These are phyloP conservation scores for Drosophila tani DNA, from an alignment of 1,140 invertebrate genomes.

Conservation along the genomic window DNA sequence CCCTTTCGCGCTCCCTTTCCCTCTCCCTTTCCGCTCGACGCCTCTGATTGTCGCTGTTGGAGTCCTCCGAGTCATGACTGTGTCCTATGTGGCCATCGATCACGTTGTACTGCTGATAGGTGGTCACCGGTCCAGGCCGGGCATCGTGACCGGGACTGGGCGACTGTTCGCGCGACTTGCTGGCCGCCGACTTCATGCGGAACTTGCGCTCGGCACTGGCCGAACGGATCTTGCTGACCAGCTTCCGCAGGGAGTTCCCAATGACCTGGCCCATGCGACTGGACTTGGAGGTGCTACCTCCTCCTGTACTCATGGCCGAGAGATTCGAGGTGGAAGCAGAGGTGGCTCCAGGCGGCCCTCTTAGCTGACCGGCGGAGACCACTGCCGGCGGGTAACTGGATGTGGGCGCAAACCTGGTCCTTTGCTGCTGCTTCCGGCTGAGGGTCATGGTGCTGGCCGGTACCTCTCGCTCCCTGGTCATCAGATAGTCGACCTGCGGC, in stretches of 20 bases:
- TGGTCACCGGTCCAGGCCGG: conserved; percentile 74
- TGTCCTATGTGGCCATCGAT: conserved; percentile 86
- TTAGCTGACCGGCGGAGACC: conserved; percentile 46
- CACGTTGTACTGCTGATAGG: conserved; percentile 88
- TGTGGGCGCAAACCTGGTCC: conserved; percentile 89
- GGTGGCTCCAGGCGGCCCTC: conserved; percentile 38
- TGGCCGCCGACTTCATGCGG: conserved; percentile 85
- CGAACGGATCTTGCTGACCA: conserved; percentile 91
- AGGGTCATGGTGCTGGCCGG: conserved; percentile 73
- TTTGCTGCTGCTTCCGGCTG: conserved; percentile 88
- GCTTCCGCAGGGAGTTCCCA: conserved; percentile 90
- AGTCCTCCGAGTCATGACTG: conserved; percentile 72
- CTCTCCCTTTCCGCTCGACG: conserved; percentile 5
- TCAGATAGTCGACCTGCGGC: conserved; percentile 72
- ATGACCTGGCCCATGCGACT: conserved; percentile 86
- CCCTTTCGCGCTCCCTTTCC: conserved; percentile 11
- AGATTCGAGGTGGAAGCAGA: conserved; percentile 69
- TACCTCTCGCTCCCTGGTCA: conserved; percentile 14
- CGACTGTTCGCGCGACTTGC: conserved; percentile 84
- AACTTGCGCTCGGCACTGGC: conserved; percentile 90
- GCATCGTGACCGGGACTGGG: conserved; percentile 86
- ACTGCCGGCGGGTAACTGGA: conserved; percentile 67
- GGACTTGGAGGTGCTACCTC: conserved; percentile 53
- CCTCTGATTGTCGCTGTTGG: conserved; percentile 46
- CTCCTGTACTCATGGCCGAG: conserved; percentile 59